Evolutionary conservation across 1,140 invertebrate genomes (phyloP).

Genomic region (Cecropterus lyciades): DNA sequence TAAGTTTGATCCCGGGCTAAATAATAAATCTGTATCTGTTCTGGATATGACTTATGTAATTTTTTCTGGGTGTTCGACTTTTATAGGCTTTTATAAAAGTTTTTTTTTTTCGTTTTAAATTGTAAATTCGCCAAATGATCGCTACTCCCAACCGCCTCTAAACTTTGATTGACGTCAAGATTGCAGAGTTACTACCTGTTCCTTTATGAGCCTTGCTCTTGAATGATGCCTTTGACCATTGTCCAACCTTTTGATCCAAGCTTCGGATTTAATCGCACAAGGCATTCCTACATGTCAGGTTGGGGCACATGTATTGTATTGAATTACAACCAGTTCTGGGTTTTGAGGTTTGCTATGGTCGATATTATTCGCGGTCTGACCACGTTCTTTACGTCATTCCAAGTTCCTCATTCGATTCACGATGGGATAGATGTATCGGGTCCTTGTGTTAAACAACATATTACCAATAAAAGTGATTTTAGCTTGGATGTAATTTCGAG

Average conservation of each 20-base stretch:
- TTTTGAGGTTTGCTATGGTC: slow-evolving; percentile 45
- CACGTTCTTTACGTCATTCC: neutral
- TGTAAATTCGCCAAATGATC: slow-evolving; percentile 14
- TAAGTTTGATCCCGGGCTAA: too few relatives aligned
- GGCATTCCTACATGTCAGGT: slow-evolving; percentile 58
- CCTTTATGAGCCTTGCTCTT: slow-evolving; percentile 59
- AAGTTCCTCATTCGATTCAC: neutral
- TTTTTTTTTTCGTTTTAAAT: neutral
- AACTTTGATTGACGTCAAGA: slow-evolving; percentile 66
- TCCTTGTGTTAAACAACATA: too few relatives aligned
- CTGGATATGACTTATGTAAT: too few relatives aligned
- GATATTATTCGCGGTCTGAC: slow-evolving; percentile 16
- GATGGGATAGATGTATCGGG: neutral
- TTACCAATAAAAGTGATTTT: too few relatives aligned
- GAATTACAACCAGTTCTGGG: slow-evolving; percentile 58
- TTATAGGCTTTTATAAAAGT: neutral
- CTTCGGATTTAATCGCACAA: slow-evolving; percentile 63
- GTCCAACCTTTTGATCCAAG: slow-evolving; percentile 81
- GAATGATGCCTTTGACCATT: slow-evolving; percentile 71
- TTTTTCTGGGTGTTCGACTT: too few relatives aligned
- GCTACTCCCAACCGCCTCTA: slow-evolving; percentile 14
- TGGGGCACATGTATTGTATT: slow-evolving; percentile 58
- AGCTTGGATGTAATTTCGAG: too few relatives aligned
- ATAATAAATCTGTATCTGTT: too few relatives aligned
- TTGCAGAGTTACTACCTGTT: slow-evolving; percentile 77